phyloP scores from a whole-genome alignment of 2,888 invertebrate genomes.

The Sipha maydis region DNA sequence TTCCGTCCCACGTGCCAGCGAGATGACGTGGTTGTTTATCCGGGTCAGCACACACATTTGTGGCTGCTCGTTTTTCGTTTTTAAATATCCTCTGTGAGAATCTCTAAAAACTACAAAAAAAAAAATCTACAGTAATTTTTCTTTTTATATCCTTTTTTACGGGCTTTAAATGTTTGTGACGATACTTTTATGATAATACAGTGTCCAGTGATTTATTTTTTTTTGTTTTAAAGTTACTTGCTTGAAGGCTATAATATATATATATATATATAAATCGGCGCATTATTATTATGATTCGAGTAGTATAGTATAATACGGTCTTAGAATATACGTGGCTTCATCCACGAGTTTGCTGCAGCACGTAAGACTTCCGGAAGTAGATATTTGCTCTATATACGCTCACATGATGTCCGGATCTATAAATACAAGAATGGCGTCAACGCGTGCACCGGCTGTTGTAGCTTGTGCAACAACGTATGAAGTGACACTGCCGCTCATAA shows the following conservation, averaged over 20 bases:
- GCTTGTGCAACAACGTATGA: conserved; percentile 30
- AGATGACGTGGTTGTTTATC: not conserved
- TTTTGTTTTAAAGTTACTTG: not conserved
- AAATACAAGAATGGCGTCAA: conserved; percentile 56
- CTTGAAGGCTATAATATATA: not conserved
- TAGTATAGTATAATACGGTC: too few species aligned
- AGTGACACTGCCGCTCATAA: not conserved
- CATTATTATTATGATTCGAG: not conserved
- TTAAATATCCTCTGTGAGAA: not conserved
- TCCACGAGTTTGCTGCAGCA: not conserved
- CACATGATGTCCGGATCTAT: conserved; percentile 41
- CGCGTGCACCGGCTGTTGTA: not conserved
- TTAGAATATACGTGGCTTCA: too few species aligned
- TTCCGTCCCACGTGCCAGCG: not conserved
- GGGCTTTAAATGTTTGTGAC: not conserved
- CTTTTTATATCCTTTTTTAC: not conserved
- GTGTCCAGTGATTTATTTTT: too few species aligned
- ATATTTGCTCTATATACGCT: not conserved
- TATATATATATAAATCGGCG: not conserved
- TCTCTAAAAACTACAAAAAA: not conserved
- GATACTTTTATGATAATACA: not conserved
- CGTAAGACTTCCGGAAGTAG: conserved; percentile 33
- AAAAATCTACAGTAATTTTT: not conserved
- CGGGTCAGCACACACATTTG: not conserved
- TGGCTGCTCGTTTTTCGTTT: not conserved